phyloP scores from a whole-genome alignment of 2,888 invertebrate genomes.

The Apantesis nais region DNA sequence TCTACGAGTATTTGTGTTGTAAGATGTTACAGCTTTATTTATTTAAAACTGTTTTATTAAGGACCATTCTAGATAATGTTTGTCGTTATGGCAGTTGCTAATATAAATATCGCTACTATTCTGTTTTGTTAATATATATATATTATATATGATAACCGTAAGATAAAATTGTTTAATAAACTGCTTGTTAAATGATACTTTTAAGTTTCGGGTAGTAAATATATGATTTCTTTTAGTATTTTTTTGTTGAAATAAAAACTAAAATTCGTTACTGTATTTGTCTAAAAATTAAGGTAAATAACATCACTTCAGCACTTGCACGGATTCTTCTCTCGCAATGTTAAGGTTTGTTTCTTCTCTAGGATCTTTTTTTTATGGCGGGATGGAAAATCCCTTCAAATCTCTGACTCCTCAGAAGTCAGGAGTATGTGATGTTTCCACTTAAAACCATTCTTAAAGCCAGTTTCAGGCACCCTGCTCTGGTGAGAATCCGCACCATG shows the following conservation, averaged over 20 bases:
- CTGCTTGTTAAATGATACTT: no score
- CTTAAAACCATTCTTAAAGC: no score
- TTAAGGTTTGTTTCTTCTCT: not conserved
- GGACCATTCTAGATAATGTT: conserved; percentile 13
- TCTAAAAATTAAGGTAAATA: no score
- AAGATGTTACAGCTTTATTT: conserved; percentile 41
- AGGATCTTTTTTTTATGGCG: no score
- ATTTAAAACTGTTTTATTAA: conserved; percentile 22
- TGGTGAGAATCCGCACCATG: no score
- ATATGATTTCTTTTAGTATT: no score
- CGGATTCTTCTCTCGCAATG: not conserved
- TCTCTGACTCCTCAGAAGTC: no score
- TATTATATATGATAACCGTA: not conserved
- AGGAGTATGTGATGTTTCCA: no score
- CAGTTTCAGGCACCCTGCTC: no score
- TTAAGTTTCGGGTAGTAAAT: not conserved
- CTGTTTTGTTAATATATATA: not conserved
- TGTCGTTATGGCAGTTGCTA: conserved; percentile 6
- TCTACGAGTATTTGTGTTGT: conserved; percentile 45
- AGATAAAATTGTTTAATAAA: no score
- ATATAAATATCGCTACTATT: conserved; percentile 13
- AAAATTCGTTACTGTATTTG: not conserved
- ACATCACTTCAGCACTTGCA: not conserved
- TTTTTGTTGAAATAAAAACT: no score
- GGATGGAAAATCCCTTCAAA: no score